phyloP scores from a whole-genome alignment of 2,888 invertebrate genomes.

The Pseudanteris insignis region DNA sequence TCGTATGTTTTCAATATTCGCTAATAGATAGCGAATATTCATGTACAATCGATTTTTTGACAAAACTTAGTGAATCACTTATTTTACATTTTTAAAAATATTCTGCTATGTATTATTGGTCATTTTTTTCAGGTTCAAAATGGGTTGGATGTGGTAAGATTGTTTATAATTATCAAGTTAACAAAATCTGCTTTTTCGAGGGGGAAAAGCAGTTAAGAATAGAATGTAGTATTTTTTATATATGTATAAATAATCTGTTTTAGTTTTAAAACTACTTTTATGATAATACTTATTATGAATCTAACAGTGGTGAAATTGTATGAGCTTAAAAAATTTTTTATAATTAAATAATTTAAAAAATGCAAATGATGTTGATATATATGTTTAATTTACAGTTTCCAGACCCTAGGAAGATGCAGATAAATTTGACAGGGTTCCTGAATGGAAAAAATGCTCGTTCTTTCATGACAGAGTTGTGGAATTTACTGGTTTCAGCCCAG shows the following conservation, averaged over 20 bases:
- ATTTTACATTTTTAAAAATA: no score
- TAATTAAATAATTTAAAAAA: no score
- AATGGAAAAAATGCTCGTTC: slow-evolving; percentile 97
- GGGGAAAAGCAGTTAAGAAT: slow-evolving; percentile 65
- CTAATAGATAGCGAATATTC: no score
- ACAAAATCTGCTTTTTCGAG: slow-evolving; percentile 64
- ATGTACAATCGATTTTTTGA: no score
- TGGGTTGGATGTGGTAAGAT: slow-evolving; percentile 29
- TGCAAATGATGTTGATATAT: no score
- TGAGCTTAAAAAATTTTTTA: no score
- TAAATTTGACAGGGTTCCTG: slow-evolving; percentile 98
- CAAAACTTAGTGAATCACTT: no score
- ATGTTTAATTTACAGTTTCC: slow-evolving; percentile 81
- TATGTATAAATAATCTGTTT: no score
- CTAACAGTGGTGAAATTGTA: no score
- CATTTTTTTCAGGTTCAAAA: slow-evolving; percentile 22
- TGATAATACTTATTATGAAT: no score
- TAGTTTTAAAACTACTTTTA: no score
- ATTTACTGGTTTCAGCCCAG: slow-evolving; percentile 92
- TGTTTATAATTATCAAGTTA: slow-evolving; percentile 25
- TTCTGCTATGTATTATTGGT: no score
- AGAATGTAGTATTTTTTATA: slow-evolving; percentile 41
- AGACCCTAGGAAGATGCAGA: slow-evolving; percentile 99
- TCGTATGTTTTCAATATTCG: neutral
- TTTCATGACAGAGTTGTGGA: slow-evolving; percentile 99